Base-by-base conservation (phyloP, 2,888 invertebrate species). In the Cremastobaeus sp. region DNA sequence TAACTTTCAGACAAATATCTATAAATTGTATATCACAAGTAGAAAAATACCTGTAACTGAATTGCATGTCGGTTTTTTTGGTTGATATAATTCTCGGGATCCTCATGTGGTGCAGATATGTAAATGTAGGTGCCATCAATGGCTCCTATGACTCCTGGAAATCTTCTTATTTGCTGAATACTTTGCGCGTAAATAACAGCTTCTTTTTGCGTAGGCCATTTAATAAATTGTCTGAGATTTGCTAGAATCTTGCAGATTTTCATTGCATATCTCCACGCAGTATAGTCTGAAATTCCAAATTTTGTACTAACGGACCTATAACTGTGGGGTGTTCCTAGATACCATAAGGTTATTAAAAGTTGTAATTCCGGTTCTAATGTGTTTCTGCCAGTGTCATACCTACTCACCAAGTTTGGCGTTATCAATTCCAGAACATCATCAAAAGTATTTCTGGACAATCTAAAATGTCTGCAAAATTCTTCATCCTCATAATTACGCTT, bases 11-110 rank as follows among this genome's bases (percentile, higher is more conserved):
- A n/a, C n/a, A n/a, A n/a, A n/a, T n/a, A n/a, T n/a, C n/a, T n/a
- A n/a, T n/a, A n/a, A n/a, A n/a, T n/a, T n/a, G n/a, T n/a, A n/a
- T n/a, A n/a, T n/a, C n/a, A n/a, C n/a, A n/a, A n/a, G n/a, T n/a
- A n/a, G n/a, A n/a, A 32, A 32, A n/a, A 6, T 32, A 32, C 32
- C n/a, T 32, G 32, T n/a, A 32, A 32, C n/a, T 32, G 32, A 32
- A 32, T 32, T 3, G 32, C 8, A 32, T 32, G 32, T 3, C n/a
- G 8, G 8, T 11, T 11, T 32, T 32, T 32, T 3, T 11, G 3
- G n/a, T 32, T 32, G n/a, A 32, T n/a, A 9, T 32, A 32, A 11
- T 3, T n/a, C 3, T 32, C 32, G 3, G 4, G n/a, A 32, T 32
- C 11, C 11, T n/a, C 3, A 3, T 9, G 4, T 32, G 32, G 32